Conservation (phyloP, 2,113 vertebrate species). For the Stictonetta naevosa region DNA sequence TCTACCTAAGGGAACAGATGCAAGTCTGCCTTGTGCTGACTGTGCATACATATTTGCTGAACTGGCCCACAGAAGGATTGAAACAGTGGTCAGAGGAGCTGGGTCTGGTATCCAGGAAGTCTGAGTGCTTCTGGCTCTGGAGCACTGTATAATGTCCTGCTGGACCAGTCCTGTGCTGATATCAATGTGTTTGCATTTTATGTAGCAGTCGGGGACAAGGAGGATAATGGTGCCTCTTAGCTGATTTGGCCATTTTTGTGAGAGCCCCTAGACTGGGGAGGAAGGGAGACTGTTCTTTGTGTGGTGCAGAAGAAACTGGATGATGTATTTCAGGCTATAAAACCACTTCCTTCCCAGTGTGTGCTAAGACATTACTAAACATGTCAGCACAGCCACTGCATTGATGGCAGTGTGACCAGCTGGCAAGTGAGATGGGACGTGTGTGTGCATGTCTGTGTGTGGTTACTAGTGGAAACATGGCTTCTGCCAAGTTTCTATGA, state of each 20-base stretch:
- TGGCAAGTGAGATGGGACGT: neutral
- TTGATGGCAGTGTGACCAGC: neutral
- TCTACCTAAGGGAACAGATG: neutral
- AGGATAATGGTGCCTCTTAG: neutral
- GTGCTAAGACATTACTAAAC: fast-evolving
- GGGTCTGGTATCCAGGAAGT: neutral
- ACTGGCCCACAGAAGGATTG: neutral
- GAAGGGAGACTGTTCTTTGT: neutral
- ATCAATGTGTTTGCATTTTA: neutral
- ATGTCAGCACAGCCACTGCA: neutral
- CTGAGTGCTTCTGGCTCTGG: neutral
- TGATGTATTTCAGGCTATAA: neutral
- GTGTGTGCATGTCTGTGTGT: no score
- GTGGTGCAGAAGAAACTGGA: neutral
- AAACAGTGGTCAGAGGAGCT: neutral
- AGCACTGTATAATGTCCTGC: neutral
- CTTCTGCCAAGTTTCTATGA: neutral
- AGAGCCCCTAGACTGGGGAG: fast-evolving
- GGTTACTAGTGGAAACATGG: neutral
- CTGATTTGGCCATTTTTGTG: neutral
- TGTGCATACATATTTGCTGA: fast-evolving
- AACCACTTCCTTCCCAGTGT: neutral
- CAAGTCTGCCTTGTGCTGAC: neutral
- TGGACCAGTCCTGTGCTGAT: neutral
- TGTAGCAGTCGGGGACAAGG: fast-evolving